A percentile compares a stretch with the other conserved stretches of the same genome.
Conservation (phyloP, 2,888 invertebrate genomes). For the Raillietiella orientalis region DNA sequence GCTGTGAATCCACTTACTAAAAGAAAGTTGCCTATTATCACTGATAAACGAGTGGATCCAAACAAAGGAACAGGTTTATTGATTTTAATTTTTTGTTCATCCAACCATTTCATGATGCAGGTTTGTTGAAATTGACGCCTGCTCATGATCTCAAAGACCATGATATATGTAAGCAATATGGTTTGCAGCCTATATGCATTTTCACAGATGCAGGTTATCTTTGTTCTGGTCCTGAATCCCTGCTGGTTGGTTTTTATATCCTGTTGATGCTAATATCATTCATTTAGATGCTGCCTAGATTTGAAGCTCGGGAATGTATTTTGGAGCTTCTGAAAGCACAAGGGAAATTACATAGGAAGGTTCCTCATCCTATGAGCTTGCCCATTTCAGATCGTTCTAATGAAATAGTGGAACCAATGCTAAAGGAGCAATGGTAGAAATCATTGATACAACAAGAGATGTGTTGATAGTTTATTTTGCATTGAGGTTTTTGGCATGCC, state of each 20-base stretch:
- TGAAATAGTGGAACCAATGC: constrained; percentile 1
- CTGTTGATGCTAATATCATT: not conserved
- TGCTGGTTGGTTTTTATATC: not conserved
- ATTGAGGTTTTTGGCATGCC: constrained; percentile 1
- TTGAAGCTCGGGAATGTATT: not conserved
- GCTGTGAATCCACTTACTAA: not conserved
- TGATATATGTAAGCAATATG: not conserved
- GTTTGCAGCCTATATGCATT: not conserved
- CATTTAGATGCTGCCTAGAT: not conserved
- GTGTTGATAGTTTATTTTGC: not conserved
- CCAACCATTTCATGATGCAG: not conserved
- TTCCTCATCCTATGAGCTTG: not conserved
- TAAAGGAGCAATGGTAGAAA: constrained; percentile 1
- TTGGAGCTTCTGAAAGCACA: not conserved
- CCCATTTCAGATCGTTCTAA: not conserved
- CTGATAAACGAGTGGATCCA: not conserved
- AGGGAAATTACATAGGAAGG: not conserved
- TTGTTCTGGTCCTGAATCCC: not conserved
- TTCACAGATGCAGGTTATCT: not conserved
- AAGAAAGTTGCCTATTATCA: not conserved
- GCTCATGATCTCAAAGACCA: not conserved
- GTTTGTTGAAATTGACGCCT: not conserved
- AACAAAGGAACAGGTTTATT: constrained; percentile 1
- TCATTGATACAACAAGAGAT: no score
- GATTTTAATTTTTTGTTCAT: not conserved